phyloP scores from a whole-genome alignment of 2,888 invertebrate genomes.

The Anorthoa munda region DNA sequence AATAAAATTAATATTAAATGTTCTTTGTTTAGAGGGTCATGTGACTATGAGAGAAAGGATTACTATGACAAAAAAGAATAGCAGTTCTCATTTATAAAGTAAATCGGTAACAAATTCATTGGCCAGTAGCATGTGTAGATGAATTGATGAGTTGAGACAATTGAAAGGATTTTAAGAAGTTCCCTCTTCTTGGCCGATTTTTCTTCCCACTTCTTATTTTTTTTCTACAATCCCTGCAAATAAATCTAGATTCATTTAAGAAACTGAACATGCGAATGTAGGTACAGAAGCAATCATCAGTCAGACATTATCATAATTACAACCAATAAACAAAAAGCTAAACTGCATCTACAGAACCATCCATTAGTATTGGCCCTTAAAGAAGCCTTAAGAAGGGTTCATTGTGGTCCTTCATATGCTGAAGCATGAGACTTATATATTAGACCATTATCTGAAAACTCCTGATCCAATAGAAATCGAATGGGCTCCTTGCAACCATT shows the following conservation, averaged over 20 bases:
- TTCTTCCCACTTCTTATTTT: background rate
- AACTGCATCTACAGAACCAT: slow-evolving; percentile 8
- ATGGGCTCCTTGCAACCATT: slow-evolving; percentile 17
- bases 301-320: background rate
- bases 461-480: slow-evolving; percentile 5
- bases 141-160: background rate
- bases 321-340: slow-evolving; percentile 1
- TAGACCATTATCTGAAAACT: background rate
- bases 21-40: slow-evolving; percentile 45
- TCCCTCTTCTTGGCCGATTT: too few species aligned
- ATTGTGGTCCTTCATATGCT: slow-evolving; percentile 1
- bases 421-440: background rate
- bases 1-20: slow-evolving; percentile 63
- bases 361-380: slow-evolving; percentile 3
- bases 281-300: background rate
- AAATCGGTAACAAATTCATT: slow-evolving; percentile 21
- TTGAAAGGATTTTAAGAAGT: background rate
- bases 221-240: background rate
- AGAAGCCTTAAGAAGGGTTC: slow-evolving; percentile 2
- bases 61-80: slow-evolving; percentile 11
- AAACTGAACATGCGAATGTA: background rate
- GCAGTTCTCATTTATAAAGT: slow-evolving; percentile 13
- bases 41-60: slow-evolving; percentile 17
- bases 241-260: background rate
- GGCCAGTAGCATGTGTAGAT: background rate